Base-by-base conservation (phyloP, 2,888 invertebrate genomes). In the Coelopa pilipes region DNA sequence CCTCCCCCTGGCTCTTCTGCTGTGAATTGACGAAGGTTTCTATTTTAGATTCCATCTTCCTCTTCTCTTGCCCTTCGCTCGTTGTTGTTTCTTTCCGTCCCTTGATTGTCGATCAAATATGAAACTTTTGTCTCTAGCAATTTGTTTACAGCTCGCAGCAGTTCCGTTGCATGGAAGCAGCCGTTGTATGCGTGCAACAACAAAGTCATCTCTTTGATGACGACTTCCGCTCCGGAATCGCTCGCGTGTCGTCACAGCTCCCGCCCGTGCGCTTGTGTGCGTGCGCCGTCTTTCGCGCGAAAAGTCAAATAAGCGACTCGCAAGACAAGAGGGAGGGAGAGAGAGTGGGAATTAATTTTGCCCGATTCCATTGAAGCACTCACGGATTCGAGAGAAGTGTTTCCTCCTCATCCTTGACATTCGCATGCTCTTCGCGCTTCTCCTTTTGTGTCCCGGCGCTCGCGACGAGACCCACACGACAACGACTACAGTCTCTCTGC, bases 71-170 rank as follows among this genome's bases (percentile, higher is more conserved):
- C 55, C 12, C 34, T 68, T 34, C 49, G 19, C 49, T 21, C 7
- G 34, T 34, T 34, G 34, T 34, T 7, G 13, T 19, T 19, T 57
- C 17, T 19, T 19, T 57, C 17, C 46, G 59, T 57, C 59, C 17
- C 57, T 57, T 69, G 69, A 69, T 57, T 69, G 55, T 34, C 69
- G 57, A 69, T 57, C 55, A 45, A 69, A 59, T 46, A 46, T 57
- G 46, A 46, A 49, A 55, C 69, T 57, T 57, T 21, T 69, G 12
- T 45, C 4, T 21, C 21, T 49, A 15, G n/a, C 46, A 47, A 63
- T 17, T 63, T 55, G 21, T 55, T 69, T 46, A 46, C 34, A 47
- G 45, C 45, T 57, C 34, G 55, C 49, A 50, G 68, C 45, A 19
- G 17, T 55, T 68, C 68, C 68, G 57, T 45, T 45, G 7, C 57